phyloP scores from a whole-genome alignment of 1,140 invertebrate genomes.

The Cherax quadricarinatus region DNA sequence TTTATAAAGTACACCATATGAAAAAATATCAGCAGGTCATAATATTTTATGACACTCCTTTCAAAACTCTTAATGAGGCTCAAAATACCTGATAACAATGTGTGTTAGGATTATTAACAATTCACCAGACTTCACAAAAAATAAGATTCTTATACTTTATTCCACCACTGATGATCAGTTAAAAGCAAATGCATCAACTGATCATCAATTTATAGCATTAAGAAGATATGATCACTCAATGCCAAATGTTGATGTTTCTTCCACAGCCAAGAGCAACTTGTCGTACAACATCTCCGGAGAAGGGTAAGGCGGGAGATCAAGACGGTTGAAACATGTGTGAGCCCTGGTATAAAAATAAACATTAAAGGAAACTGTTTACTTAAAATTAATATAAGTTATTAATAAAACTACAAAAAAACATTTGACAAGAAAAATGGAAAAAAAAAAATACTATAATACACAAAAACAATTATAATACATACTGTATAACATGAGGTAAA shows the following conservation, averaged over 20 bases:
- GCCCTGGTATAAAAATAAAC: slow-evolving; percentile 81
- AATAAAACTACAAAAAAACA: too few species aligned
- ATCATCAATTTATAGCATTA: background rate
- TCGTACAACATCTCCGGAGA: slow-evolving; percentile 95
- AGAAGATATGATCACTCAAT: slow-evolving; percentile 86
- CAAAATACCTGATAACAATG: slow-evolving; percentile 12
- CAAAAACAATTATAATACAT: too few species aligned
- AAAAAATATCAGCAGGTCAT: background rate
- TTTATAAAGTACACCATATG: background rate
- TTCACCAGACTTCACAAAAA: slow-evolving; percentile 3
- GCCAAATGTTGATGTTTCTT: slow-evolving; percentile 98
- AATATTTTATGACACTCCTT: background rate
- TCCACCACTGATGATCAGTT: background rate
- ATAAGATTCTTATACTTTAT: background rate
- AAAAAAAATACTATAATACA: too few species aligned
- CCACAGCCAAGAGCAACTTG: slow-evolving; percentile 95
- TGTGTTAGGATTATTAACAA: slow-evolving; percentile 1
- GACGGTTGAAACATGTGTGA: slow-evolving; percentile 98
- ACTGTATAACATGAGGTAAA: too few species aligned
- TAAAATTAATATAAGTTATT: slow-evolving; percentile 3
- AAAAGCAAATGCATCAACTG: background rate
- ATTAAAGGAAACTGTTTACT: slow-evolving; percentile 56
- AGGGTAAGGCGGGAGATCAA: slow-evolving; percentile 97
- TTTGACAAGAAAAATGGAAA: too few species aligned
- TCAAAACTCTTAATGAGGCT: background rate